Evolutionary conservation across 2,888 invertebrate species (phyloP).

Genomic region (Oscheius sp.): DNA sequence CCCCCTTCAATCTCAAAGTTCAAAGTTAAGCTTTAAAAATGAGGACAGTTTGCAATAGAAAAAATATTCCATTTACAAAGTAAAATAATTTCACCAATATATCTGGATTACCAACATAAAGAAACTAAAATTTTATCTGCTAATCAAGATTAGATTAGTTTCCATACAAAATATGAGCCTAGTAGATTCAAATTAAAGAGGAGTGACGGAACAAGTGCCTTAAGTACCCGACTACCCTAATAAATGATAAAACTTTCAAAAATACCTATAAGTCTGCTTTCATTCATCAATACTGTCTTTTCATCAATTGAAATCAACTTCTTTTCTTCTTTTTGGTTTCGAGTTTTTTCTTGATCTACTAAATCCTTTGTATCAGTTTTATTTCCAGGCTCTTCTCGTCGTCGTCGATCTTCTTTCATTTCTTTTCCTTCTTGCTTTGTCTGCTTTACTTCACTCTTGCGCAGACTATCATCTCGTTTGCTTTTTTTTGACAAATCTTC

Average conservation of each 20-base stretch:
- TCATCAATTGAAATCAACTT: neutral
- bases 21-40: no score
- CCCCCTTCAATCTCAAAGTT: no score
- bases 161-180: no score
- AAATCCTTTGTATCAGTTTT: neutral
- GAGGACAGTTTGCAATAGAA: neutral
- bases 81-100: no score
- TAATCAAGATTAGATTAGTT: no score
- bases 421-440: constrained; percentile 8
- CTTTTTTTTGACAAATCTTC: neutral
- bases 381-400: constrained; percentile 4
- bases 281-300: no score
- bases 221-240: no score
- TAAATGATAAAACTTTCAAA: neutral
- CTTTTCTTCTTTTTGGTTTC: neutral
- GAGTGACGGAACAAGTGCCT: no score
- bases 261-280: neutral
- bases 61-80: no score
- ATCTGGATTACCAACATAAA: no score
- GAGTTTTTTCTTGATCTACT: neutral
- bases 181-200: no score
- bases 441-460: neutral
- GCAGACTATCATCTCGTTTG: neutral
- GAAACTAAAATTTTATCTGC: no score
- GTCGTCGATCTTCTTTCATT: neutral